Base-by-base conservation (phyloP, 2,113 vertebrate species). In the Menidia beryllina region DNA sequence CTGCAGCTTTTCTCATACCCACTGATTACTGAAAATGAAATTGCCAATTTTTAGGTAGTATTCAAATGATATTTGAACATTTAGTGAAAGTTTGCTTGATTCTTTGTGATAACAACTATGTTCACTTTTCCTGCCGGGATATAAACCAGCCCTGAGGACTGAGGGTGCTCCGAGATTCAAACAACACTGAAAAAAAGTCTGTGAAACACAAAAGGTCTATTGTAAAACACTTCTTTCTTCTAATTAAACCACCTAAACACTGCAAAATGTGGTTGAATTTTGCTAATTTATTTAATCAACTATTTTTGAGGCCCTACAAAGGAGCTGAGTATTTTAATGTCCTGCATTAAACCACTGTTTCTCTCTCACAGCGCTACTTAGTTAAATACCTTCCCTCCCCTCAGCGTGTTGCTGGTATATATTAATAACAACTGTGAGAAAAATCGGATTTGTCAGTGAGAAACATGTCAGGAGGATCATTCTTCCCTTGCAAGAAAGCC, bases 11-110 rank as follows among this genome's bases (percentile, higher is more conserved):
- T 39, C 17, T 7, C 9, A 23, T 6, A 7, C 8, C n/a, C 13
- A 49, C 3, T 25, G 11, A 77, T 72, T 0, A 8, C 10, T 59
- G 19, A 61, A 65, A 52, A 63, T 48, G 43, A 24, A 47, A 24
- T 20, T 41, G 30, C 19, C 1, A 13, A 11, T 34, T 47, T 57
- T n/a, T 54, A 23, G 53, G 36, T 23, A 3, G 5, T 0, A 41
- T 7, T 23, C 19, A 0, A 61, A 66, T 2, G 21, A 48, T 51
- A 62, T 65, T 3, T 2, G 3, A 69, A 38, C 8, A 55, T 26
- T 7, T 36, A 11, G 7, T 36, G 43, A 51, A 23, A 14, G 5
- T 52, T 36, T 34, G 30, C 39, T 53, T 55, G 45, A 53, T 78
- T 55, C 41, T 54, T 63, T 9, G 4, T 12, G 14, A 61, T 26